Evolutionary conservation across 2,888 invertebrate genomes (phyloP).

Genomic region (Tetranychus piercei): DNA sequence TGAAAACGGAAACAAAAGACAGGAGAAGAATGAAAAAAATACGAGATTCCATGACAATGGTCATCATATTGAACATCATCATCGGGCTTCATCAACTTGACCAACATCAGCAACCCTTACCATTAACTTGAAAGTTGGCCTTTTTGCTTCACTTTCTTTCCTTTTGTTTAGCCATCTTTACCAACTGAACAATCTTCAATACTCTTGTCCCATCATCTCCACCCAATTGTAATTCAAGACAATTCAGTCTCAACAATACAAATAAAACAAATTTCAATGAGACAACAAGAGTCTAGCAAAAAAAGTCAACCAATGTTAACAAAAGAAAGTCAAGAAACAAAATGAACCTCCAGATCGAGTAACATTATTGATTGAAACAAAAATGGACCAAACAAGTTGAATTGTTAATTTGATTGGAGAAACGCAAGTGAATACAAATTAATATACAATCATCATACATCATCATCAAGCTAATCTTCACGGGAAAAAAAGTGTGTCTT

Average conservation of each 20-base stretch:
- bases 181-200: not conserved
- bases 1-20: not conserved
- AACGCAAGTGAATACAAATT: not conserved
- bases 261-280: not conserved
- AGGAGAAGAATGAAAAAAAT: not conserved
- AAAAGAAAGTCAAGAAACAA: not conserved
- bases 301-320: not conserved
- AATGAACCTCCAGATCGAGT: too few relatives aligned
- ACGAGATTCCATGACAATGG: not conserved
- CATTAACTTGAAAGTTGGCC: not conserved
- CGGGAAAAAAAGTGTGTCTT: not conserved
- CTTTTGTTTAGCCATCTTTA: not conserved
- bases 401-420: not conserved
- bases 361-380: too few relatives aligned
- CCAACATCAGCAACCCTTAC: not conserved
- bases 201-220: not conserved
- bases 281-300: not conserved
- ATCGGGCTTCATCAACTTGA: not conserved
- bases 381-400: not conserved
- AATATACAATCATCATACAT: not conserved
- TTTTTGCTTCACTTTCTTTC: not conserved
- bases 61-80: not conserved
- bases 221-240: not conserved
- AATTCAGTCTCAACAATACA: not conserved
- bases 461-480: not conserved